phyloP scores from a whole-genome alignment of 2,113 vertebrate genomes.

The Phylloscopus whistleri region DNA sequence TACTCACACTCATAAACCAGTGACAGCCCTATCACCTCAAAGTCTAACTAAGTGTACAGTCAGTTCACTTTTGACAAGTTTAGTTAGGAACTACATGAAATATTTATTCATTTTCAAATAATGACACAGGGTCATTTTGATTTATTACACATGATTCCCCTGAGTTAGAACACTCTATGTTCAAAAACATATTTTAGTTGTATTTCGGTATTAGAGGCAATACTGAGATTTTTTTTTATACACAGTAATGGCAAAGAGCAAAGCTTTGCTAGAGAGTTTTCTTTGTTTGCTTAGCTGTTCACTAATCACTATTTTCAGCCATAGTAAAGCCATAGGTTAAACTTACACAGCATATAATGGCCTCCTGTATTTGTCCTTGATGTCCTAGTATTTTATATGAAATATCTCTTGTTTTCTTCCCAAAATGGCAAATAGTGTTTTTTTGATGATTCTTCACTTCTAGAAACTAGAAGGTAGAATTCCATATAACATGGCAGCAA shows the following conservation, averaged over 20 bases:
- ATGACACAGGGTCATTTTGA: not conserved
- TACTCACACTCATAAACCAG: not conserved
- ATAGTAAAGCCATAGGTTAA: not conserved
- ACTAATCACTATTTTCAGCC: not conserved
- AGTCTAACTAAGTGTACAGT: not conserved
- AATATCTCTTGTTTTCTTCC: not conserved
- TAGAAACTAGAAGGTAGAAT: not conserved
- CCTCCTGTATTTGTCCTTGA: not conserved
- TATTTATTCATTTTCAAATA: not conserved
- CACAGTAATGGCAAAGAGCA: not conserved
- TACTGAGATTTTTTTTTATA: not conserved
- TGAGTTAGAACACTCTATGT: not conserved
- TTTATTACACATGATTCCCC: not conserved
- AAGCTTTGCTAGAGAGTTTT: not conserved
- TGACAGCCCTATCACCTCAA: not conserved
- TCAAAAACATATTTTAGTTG: not conserved
- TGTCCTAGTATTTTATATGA: not conserved
- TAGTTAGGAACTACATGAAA: not conserved
- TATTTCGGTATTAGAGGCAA: not conserved
- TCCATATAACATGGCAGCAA: not conserved
- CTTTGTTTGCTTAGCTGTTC: not conserved
- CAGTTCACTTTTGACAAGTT: not conserved
- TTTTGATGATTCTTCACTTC: not conserved
- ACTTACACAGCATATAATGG: not conserved
- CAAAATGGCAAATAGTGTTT: not conserved